A percentile compares a stretch with the other conserved stretches of the same genome.
Conservation (phyloP, 2,888 invertebrate genomes). For the Amphipoea lucens region DNA sequence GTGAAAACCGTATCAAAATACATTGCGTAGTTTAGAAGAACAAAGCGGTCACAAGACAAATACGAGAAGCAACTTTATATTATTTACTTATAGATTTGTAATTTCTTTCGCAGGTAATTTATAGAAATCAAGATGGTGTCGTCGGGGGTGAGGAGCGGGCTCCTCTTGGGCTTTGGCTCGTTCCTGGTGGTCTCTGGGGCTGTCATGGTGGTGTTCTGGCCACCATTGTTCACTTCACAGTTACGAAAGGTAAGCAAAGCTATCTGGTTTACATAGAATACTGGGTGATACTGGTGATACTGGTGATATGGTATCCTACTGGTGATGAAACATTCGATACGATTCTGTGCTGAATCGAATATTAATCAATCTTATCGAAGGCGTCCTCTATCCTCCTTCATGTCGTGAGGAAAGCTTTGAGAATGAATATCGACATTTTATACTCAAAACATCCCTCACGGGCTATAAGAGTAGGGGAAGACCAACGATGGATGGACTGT, state of each 20-base stretch:
- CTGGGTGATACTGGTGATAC: neutral
- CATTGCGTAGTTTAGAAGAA: neutral
- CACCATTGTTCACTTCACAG: constrained; percentile 79
- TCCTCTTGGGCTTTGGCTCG: constrained; percentile 84
- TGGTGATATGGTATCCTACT: too few relatives aligned
- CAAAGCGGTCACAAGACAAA: neutral
- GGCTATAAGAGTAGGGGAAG: neutral
- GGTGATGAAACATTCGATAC: neutral
- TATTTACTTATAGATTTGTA: neutral
- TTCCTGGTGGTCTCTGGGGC: constrained; percentile 81
- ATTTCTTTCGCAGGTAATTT: constrained; percentile 57
- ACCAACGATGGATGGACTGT: neutral
- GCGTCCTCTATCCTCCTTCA: neutral
- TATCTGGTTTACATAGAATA: neutral
- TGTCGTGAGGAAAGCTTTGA: neutral
- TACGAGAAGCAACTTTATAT: neutral
- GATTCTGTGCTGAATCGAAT: neutral
- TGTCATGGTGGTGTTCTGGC: constrained; percentile 84
- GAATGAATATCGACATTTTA: too few relatives aligned
- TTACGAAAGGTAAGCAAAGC: constrained; percentile 78
- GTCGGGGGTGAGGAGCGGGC: constrained; percentile 74
- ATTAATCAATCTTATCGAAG: neutral
- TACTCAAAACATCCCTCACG: neutral
- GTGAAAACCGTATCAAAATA: neutral
- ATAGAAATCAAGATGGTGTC: constrained; percentile 78